Evolutionary conservation across 2,888 invertebrate genomes (phyloP).

Genomic region (Caradrina kadenii): DNA sequence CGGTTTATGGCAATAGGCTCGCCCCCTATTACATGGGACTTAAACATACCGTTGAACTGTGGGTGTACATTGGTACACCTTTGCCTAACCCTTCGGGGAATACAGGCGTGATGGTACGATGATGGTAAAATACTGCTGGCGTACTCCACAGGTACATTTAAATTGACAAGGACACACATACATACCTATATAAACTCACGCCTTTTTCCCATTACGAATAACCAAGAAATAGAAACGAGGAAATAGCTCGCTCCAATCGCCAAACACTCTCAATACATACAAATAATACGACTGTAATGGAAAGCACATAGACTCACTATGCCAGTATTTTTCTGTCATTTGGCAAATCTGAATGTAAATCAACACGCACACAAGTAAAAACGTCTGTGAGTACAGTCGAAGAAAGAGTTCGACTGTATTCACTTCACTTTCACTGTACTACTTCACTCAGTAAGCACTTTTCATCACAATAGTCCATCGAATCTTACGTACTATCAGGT

Average conservation of each 20-base stretch:
- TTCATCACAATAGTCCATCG: not conserved
- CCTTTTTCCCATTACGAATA: not conserved
- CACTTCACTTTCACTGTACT: no score
- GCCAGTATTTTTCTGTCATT: conserved; percentile 40
- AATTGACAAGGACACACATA: conserved; percentile 9
- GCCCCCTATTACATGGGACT: no score
- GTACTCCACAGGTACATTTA: conserved; percentile 10
- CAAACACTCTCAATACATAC: conserved; percentile 38
- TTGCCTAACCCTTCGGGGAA: no score
- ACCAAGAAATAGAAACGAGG: conserved; percentile 18
- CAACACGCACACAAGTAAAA: conserved; percentile 17
- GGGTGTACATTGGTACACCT: no score
- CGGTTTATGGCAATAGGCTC: no score
- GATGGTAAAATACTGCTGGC: not conserved
- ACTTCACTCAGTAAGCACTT: not conserved
- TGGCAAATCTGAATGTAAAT: conserved; percentile 47
- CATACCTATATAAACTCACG: not conserved
- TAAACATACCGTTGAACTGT: no score
- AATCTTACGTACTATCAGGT: no score
- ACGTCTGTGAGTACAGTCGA: conserved; percentile 13
- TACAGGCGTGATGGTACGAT: no score
- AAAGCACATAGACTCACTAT: conserved; percentile 35
- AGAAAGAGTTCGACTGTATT: not conserved
- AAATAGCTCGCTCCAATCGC: conserved; percentile 24
- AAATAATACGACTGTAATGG: conserved; percentile 40